These are phyloP conservation scores for Hafferia zeledoni DNA, from an alignment of 2,797 vertebrate genomes.

Conservation along the genomic window DNA sequence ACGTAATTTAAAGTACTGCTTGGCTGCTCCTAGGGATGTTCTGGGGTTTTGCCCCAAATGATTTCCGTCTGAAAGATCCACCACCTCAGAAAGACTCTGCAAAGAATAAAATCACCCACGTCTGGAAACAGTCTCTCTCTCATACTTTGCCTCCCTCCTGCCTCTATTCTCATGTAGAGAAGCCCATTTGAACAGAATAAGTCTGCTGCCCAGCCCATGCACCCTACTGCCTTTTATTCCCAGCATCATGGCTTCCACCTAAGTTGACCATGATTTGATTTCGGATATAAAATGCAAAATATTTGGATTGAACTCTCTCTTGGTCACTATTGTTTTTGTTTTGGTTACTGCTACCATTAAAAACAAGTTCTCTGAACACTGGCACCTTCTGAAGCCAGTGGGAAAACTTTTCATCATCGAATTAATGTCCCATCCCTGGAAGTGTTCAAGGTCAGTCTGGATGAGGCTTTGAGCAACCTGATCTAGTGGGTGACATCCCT, in stretches of 20 bases:
- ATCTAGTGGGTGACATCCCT: neutral
- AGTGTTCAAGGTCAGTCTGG: neutral
- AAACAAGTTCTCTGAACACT: neutral
- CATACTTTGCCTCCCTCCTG: neutral
- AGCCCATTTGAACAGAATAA: rapidly evolving
- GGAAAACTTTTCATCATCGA: neutral
- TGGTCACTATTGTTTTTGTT: neutral
- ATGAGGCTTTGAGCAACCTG: neutral
- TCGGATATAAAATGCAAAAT: neutral
- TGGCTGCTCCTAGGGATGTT: neutral
- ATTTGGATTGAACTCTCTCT: neutral
- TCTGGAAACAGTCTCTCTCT: neutral
- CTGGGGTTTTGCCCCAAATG: neutral
- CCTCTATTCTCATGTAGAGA: neutral
- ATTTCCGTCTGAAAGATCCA: neutral
- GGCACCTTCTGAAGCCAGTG: neutral
- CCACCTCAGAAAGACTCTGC: neutral
- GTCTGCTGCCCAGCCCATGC: rapidly evolving
- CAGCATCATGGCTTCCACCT: neutral
- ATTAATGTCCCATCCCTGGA: neutral
- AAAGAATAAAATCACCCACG: neutral
- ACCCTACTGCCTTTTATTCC: neutral
- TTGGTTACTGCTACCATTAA: neutral
- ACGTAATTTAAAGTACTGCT: neutral
- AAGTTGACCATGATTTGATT: neutral